Evolutionary conservation across 2,797 vertebrate genomes (phyloP).

Genomic region (Anguilla pacifica): DNA sequence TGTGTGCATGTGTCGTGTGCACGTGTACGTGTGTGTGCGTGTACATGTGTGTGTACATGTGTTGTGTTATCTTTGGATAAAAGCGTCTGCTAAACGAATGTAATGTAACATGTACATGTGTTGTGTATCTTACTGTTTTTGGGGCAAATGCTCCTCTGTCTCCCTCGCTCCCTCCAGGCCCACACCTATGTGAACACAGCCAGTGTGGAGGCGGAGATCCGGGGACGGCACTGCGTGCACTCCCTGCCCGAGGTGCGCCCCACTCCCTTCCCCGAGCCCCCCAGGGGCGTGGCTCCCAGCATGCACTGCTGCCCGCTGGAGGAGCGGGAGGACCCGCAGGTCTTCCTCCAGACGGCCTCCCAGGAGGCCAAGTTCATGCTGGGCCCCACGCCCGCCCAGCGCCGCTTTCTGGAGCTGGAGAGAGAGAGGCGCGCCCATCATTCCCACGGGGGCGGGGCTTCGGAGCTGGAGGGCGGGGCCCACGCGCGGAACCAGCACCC

Average conservation of each 20-base stretch:
- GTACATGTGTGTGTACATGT: no score
- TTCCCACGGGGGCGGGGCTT: slow-evolving; percentile 71
- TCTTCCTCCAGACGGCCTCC: slow-evolving; percentile 84
- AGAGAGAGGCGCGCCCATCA: slow-evolving; percentile 66
- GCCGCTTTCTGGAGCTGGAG: slow-evolving; percentile 81
- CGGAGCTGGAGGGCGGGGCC: slow-evolving; percentile 75
- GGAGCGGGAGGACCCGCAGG: slow-evolving; percentile 85
- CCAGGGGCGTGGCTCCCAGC: slow-evolving; percentile 69
- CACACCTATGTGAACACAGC: slow-evolving; percentile 98
- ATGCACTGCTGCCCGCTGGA: slow-evolving; percentile 81
- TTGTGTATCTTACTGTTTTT: background rate
- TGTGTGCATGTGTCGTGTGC: no score
- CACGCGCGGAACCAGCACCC: slow-evolving; percentile 75
- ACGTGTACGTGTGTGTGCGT: no score
- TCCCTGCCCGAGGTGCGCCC: slow-evolving; percentile 86
- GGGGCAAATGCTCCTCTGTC: background rate
- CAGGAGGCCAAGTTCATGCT: slow-evolving; percentile 95
- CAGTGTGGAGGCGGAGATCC: slow-evolving; percentile 84
- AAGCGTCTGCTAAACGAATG: no score
- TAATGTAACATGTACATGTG: no score
- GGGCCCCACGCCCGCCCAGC: slow-evolving; percentile 82
- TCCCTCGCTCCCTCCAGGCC: slow-evolving; percentile 70
- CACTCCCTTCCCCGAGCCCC: slow-evolving; percentile 74
- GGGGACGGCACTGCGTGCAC: slow-evolving; percentile 88
- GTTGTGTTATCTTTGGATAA: no score